Evolutionary conservation across 2,888 invertebrate species (phyloP).

Genomic region (Heliconius hortense): DNA sequence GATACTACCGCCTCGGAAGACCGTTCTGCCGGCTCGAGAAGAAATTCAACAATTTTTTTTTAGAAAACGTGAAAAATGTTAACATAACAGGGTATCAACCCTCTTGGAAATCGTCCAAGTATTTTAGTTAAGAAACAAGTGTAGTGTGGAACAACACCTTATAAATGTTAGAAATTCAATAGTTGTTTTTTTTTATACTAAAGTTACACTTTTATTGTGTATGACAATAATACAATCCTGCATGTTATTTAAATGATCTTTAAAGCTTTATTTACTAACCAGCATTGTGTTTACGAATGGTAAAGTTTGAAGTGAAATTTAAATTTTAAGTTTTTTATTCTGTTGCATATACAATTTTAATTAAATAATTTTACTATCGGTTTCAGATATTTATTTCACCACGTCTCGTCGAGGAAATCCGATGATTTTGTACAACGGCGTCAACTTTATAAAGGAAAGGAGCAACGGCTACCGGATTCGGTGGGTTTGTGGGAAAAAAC

Average conservation of each 20-base stretch:
- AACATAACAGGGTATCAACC: neutral
- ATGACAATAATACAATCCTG: neutral
- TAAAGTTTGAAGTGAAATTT: neutral
- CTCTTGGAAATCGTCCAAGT: neutral
- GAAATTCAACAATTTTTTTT: neutral
- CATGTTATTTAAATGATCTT: neutral
- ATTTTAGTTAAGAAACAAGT: neutral
- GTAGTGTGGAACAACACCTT: neutral
- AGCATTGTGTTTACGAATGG: neutral
- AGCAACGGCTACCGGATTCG: conserved; percentile 53
- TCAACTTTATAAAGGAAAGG: conserved; percentile 64
- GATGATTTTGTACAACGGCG: conserved; percentile 62
- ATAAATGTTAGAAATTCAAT: neutral
- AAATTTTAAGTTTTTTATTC: neutral
- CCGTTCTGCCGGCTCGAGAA: neutral
- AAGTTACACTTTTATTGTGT: conserved; percentile 1
- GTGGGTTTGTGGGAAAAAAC: conserved; percentile 69
- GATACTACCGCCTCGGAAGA: neutral
- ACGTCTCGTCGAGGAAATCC: conserved; percentile 66
- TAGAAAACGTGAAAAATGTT: neutral
- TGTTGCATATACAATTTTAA: neutral
- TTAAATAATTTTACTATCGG: conserved; percentile 28
- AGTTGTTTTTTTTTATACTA: neutral
- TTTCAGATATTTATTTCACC: conserved; percentile 55
- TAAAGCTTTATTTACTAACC: neutral